These are phyloP conservation scores for Acestrorhynchus altus DNA, from an alignment of 2,797 vertebrate genomes.

Conservation along the genomic window DNA sequence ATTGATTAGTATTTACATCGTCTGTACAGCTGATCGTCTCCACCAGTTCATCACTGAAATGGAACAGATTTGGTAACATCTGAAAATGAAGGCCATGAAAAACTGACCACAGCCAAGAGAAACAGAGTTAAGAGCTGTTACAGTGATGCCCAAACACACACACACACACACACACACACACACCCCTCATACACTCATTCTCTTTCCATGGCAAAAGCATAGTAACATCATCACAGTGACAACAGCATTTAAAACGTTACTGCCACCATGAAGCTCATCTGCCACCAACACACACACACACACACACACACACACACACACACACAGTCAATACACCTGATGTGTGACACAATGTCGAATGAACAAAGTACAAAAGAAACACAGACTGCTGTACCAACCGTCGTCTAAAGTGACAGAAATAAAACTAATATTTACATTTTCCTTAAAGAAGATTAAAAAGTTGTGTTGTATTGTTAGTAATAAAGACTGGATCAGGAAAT, in stretches of 20 bases:
- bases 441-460: conserved; percentile 18
- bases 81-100: conserved; percentile 72
- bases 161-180: conserved; percentile 4
- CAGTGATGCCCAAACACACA: conserved; percentile 31
- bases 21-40: conserved; percentile 81
- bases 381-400: background rate
- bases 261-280: conserved; percentile 17
- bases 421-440: conserved; percentile 40
- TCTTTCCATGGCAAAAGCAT: conserved; percentile 41
- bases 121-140: conserved; percentile 30
- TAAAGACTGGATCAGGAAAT: conserved; percentile 31
- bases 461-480: background rate
- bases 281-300: background rate
- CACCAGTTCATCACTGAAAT: conserved; percentile 70
- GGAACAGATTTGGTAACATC: conserved; percentile 78
- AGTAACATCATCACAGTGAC: conserved; percentile 19
- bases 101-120: background rate
- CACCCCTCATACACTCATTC: conserved; percentile 4
- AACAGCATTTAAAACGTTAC: conserved; percentile 8
- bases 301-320: conserved; percentile 24
- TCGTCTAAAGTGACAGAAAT: conserved; percentile 20
- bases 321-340: background rate
- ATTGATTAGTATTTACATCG: conserved; percentile 82
- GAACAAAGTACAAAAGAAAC: conserved; percentile 21
- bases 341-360: conserved; percentile 22